phyloP scores from a whole-genome alignment of 2,113 vertebrate species.

The Calidris pugnax region DNA sequence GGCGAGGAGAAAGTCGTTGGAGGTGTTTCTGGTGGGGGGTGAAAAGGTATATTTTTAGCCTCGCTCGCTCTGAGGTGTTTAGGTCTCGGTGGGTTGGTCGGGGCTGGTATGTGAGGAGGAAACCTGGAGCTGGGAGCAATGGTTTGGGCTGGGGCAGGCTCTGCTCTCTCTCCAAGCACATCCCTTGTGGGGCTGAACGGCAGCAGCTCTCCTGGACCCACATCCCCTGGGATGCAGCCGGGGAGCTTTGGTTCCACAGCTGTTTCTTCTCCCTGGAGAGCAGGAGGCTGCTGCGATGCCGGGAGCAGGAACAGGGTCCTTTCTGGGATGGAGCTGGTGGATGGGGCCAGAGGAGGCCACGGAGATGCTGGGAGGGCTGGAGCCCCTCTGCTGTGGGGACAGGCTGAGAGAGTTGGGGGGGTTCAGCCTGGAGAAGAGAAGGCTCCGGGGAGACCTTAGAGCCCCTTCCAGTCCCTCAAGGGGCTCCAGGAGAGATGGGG shows the following conservation, averaged over 20 bases:
- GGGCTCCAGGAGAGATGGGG: too few species aligned
- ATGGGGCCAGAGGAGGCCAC: too few species aligned
- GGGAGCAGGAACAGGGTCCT: too few species aligned
- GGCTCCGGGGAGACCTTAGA: too few species aligned
- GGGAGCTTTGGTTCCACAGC: fast-evolving
- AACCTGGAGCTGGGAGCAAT: neutral
- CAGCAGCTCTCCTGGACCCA: neutral
- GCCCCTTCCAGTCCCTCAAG: too few species aligned
- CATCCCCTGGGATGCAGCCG: neutral
- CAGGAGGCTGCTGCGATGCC: neutral
- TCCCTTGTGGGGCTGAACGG: neutral
- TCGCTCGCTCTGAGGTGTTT: neutral
- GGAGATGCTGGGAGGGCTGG: too few species aligned
- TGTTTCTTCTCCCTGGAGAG: fast-evolving
- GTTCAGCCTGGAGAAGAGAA: too few species aligned
- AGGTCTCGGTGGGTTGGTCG: neutral
- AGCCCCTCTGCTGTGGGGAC: too few species aligned
- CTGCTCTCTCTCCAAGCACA: fast-evolving
- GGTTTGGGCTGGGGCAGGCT: neutral
- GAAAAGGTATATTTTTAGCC: neutral
- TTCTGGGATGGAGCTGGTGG: neutral
- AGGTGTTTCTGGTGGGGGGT: neutral
- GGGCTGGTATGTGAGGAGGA: neutral
- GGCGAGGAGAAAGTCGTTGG: neutral
- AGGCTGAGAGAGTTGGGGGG: too few species aligned